Evolutionary conservation across 2,888 invertebrate species (phyloP).

Genomic region (Netelia inedita): DNA sequence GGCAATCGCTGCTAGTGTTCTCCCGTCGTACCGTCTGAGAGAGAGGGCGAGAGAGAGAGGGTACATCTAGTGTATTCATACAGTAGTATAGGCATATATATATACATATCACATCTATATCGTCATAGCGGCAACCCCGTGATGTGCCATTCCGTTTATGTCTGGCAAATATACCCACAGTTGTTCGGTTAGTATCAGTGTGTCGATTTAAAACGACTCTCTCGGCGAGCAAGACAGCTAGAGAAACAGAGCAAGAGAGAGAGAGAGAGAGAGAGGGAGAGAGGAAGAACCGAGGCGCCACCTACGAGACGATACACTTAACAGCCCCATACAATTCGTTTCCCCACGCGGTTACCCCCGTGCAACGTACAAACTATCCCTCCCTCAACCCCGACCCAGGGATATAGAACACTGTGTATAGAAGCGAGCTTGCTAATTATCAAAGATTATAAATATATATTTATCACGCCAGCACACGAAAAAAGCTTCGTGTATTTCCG

Average conservation of each 20-base stretch:
- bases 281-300: constrained; percentile 22
- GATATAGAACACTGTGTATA: background rate
- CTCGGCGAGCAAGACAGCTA: constrained; percentile 54
- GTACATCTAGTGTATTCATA: constrained; percentile 50
- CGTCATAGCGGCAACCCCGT: constrained; percentile 75
- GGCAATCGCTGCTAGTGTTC: constrained; percentile 59
- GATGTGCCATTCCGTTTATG: constrained; percentile 78
- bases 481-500: background rate
- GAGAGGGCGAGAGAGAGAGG: constrained; percentile 40
- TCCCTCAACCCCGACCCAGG: constrained; percentile 11
- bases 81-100: constrained; percentile 38
- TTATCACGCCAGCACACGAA: background rate
- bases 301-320: constrained; percentile 42
- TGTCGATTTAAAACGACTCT: constrained; percentile 79
- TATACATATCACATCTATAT: constrained; percentile 72
- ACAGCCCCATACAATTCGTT: constrained; percentile 9
- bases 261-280: constrained; percentile 48
- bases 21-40: constrained; percentile 48
- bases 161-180: constrained; percentile 79
- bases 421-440: background rate
- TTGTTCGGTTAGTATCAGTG: constrained; percentile 78
- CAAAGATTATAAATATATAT: background rate
- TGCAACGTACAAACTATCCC: constrained; percentile 43
- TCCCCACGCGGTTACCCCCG: background rate
- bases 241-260: constrained; percentile 39